Evolutionary conservation across 2,888 invertebrate species (phyloP).

Genomic region (Polyommatus icarus): DNA sequence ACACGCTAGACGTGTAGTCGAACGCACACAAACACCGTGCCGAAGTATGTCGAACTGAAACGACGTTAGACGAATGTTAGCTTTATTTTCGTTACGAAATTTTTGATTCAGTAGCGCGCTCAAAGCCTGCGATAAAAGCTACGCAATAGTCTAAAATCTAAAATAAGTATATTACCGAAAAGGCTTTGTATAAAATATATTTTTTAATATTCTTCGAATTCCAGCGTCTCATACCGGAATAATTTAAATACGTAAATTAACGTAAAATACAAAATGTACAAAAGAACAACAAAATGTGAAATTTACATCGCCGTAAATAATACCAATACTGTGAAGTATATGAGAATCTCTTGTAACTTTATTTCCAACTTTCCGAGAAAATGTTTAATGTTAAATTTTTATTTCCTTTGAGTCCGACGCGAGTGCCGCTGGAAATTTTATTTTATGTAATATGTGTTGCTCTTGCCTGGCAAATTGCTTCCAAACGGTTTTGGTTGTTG

Average conservation of each 20-base stretch:
- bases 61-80: too few relatives aligned
- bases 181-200: neutral
- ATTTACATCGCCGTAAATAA: neutral
- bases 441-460: neutral
- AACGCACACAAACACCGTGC: too few relatives aligned
- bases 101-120: too few relatives aligned
- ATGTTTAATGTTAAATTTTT: conserved; percentile 69
- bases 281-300: neutral
- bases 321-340: neutral
- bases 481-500: neutral
- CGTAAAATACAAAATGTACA: neutral
- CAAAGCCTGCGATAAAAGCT: too few relatives aligned
- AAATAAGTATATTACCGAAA: neutral
- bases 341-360: conserved; percentile 47
- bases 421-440: conserved; percentile 30
- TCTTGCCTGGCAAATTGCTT: conserved; percentile 7
- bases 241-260: neutral
- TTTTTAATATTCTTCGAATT: neutral
- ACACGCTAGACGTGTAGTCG: too few relatives aligned
- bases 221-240: neutral
- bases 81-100: too few relatives aligned
- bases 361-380: conserved; percentile 55
- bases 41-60: too few relatives aligned
- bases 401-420: conserved; percentile 44
- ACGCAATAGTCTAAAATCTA: too few relatives aligned